These are phyloP conservation scores for Pseudopleuronectes americanus DNA, from an alignment of 2,797 vertebrate species.

Conservation along the genomic window DNA sequence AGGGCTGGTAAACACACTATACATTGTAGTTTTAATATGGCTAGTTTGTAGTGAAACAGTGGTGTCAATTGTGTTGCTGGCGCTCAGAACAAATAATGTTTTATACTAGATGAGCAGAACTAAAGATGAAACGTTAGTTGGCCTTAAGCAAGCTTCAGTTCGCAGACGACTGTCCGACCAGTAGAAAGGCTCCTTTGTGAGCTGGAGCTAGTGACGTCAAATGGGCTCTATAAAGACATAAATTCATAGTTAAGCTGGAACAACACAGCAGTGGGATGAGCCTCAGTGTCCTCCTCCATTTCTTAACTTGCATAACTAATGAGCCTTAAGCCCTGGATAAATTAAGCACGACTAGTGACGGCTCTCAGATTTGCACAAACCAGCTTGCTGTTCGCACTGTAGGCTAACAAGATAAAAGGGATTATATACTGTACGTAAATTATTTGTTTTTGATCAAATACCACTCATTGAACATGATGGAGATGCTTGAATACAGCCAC, in stretches of 20 bases:
- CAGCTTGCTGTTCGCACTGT: constrained; percentile 40
- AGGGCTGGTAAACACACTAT: constrained; percentile 40
- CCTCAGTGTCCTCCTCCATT: constrained; percentile 81
- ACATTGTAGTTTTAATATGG: constrained; percentile 65
- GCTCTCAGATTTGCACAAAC: constrained; percentile 63
- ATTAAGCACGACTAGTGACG: constrained; percentile 75
- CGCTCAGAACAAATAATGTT: constrained; percentile 93
- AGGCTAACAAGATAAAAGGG: constrained; percentile 68
- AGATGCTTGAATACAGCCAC: constrained; percentile 98
- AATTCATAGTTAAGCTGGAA: constrained; percentile 89
- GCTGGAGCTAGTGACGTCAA: constrained; percentile 92
- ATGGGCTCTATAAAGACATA: constrained; percentile 84
- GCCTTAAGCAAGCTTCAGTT: constrained; percentile 93
- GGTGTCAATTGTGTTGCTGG: constrained; percentile 83
- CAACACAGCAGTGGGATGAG: constrained; percentile 83
- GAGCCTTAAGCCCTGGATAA: constrained; percentile 86
- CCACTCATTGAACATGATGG: constrained; percentile 86
- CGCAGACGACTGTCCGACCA: constrained; percentile 89
- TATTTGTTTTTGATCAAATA: constrained; percentile 26
- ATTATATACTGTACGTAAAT: constrained; percentile 62
- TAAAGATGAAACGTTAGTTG: constrained; percentile 95
- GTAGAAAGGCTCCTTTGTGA: constrained; percentile 93
- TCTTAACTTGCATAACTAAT: constrained; percentile 94
- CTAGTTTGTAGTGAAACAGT: constrained; percentile 78
- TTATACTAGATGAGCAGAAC: constrained; percentile 92